Percentiles rank a stretch among this genome's conserved stretches.
phyloP scores from a whole-genome alignment of 2,113 vertebrate species.

The Ammodytes marinus region DNA sequence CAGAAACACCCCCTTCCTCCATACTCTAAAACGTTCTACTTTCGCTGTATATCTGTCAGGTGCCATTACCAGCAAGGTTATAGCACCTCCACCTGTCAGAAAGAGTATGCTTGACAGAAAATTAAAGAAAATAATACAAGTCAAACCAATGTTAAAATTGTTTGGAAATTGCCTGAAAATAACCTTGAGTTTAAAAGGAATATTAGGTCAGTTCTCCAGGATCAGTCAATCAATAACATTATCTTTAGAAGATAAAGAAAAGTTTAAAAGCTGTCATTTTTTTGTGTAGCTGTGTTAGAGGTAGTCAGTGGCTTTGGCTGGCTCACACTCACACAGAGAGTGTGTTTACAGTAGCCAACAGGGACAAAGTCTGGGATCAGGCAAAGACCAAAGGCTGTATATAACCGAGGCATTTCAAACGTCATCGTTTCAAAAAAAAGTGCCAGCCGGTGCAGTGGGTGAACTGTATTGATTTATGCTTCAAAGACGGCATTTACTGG shows the following conservation, averaged over 20 bases:
- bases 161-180: neutral
- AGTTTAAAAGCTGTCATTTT: constrained; percentile 5
- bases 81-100: constrained; percentile 46
- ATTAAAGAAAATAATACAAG: neutral
- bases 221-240: no score
- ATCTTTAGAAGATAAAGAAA: neutral
- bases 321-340: constrained; percentile 7
- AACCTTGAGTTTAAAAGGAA: neutral
- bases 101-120: constrained; percentile 16
- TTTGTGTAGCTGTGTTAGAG: neutral
- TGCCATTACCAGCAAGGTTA: constrained; percentile 42
- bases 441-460: constrained; percentile 14
- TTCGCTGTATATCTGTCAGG: constrained; percentile 48
- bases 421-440: constrained; percentile 34
- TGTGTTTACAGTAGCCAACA: constrained; percentile 21
- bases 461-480: constrained; percentile 61
- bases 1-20: constrained; percentile 25
- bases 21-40: constrained; percentile 7
- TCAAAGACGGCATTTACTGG: constrained; percentile 59
- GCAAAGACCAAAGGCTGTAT: constrained; percentile 47
- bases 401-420: constrained; percentile 9
- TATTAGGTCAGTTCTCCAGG: neutral
- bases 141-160: neutral
- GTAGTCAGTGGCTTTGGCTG: constrained; percentile 13
- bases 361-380: constrained; percentile 68